A percentile compares a stretch with the other conserved stretches of the same genome.
phyloP scores from a whole-genome alignment of 2,888 invertebrate genomes.

The Odontocerum albicorne region DNA sequence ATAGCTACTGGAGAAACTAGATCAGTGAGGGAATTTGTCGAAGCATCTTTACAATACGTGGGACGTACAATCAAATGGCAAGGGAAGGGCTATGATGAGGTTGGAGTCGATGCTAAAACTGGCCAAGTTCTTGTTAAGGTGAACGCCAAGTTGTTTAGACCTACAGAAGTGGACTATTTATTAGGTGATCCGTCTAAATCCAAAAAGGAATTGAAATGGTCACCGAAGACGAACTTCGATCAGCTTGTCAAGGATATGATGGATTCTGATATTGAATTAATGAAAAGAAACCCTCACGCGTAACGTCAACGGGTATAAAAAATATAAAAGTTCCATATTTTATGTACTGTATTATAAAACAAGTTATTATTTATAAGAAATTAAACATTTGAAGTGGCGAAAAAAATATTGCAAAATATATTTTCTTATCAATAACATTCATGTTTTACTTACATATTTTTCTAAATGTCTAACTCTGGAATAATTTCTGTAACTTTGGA shows the following conservation, averaged over 20 bases:
- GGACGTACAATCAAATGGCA: constrained; percentile 84
- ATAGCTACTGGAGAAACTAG: constrained; percentile 95
- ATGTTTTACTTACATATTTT: too few species aligned
- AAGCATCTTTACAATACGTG: constrained; percentile 82
- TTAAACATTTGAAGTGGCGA: too few species aligned
- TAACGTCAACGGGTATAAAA: too few species aligned
- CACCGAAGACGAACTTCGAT: constrained; percentile 76
- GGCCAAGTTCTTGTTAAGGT: constrained; percentile 80
- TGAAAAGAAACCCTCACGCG: constrained; percentile 89
- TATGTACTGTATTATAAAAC: too few species aligned
- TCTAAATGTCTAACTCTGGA: too few species aligned
- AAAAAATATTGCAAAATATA: too few species aligned
- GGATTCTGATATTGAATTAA: constrained; percentile 83
- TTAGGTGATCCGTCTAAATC: constrained; percentile 94
- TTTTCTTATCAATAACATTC: too few species aligned
- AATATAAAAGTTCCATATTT: too few species aligned
- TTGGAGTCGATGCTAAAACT: constrained; percentile 65
- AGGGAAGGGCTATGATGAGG: constrained; percentile 81
- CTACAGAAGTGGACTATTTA: constrained; percentile 95
- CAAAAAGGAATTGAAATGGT: constrained; percentile 83
- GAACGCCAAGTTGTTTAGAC: constrained; percentile 93
- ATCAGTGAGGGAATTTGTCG: constrained; percentile 96
- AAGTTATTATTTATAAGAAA: too few species aligned
- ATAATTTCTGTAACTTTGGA: too few species aligned
- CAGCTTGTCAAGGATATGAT: constrained; percentile 95